Conservation (phyloP, 1,140 invertebrate species). For the Meteorus sp. region DNA sequence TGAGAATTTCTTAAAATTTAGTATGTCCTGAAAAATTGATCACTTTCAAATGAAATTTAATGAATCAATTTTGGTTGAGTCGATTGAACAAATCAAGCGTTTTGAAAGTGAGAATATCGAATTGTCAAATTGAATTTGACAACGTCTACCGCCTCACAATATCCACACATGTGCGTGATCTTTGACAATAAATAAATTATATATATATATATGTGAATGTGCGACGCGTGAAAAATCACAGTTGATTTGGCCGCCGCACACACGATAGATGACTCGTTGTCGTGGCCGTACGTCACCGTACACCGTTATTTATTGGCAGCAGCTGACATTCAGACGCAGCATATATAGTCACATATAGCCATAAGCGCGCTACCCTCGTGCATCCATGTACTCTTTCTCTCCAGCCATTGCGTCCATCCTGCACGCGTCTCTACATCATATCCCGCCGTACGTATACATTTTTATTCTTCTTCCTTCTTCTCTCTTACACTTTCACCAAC, state of each 20-base stretch:
- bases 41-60: too few relatives aligned
- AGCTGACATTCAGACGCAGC: constrained; percentile 34
- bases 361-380: constrained; percentile 17
- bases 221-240: constrained; percentile 32
- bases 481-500: constrained; percentile 19
- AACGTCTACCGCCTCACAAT: too few relatives aligned
- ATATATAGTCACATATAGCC: too few relatives aligned
- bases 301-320: constrained; percentile 34
- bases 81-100: too few relatives aligned
- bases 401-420: constrained; percentile 16
- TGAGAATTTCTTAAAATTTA: too few relatives aligned
- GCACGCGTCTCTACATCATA: constrained; percentile 22
- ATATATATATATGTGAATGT: background rate
- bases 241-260: constrained; percentile 30
- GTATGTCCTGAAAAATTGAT: too few relatives aligned
- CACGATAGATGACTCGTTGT: constrained; percentile 30
- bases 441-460: background rate
- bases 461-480: constrained; percentile 9
- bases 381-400: constrained; percentile 12
- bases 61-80: too few relatives aligned
- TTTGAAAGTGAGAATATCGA: too few relatives aligned
- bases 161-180: too few relatives aligned
- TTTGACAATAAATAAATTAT: background rate
- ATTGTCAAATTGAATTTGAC: too few relatives aligned
- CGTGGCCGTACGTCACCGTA: constrained; percentile 30